Evolutionary conservation across 2,113 vertebrate genomes (phyloP), one percentile per base, ranked within the genome.

Genomic region (Seriola quinqueradiata): DNA sequence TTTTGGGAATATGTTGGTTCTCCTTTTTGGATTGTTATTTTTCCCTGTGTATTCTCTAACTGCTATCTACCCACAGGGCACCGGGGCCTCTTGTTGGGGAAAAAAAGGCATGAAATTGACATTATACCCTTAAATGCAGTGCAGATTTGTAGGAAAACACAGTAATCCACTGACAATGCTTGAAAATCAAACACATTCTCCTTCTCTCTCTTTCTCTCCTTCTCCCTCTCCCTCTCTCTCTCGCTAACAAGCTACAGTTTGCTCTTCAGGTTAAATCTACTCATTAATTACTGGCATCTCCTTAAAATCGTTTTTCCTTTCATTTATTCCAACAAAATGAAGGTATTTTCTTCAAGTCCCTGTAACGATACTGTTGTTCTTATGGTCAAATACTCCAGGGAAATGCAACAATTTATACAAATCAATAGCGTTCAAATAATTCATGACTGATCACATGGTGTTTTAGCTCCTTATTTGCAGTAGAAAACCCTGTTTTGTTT

Each of bases 371-470:
- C 82, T 81, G 79, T 94, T 88, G 79, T 88, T 87, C 84, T 86
- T 88, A 83, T 90, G 90, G 91, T 87, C 81, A 83, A 72, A 78
- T 55, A 28, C 95, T 87, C 91, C 8, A 54, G 94, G 94, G 94
- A 94, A 90, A 92, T 80, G 90, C 92, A 92, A 85, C 84, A 89
- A 92, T 94, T 93, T 94, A 93, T 84, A 90, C 93, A 92, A 95
- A 95, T 96, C 95, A 95, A 95, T 95, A 95, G 73, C 19, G 10
- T 85, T 89, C 85, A 94, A 94, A 91, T 92, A 94, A 94, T 93
- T 94, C 92, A 95, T 95, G 92, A 93, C 92, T 92, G 93, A 95
- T 95, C 92, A 94, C 92, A 89, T 93, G 93, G 91, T 92, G 92
- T 90, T 95, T 95, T 92, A 94, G 92, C 90, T 91, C 83, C 81